These are phyloP conservation scores for Laspeyria flexula DNA, from an alignment of 2,888 invertebrate species.

Conservation along the genomic window DNA sequence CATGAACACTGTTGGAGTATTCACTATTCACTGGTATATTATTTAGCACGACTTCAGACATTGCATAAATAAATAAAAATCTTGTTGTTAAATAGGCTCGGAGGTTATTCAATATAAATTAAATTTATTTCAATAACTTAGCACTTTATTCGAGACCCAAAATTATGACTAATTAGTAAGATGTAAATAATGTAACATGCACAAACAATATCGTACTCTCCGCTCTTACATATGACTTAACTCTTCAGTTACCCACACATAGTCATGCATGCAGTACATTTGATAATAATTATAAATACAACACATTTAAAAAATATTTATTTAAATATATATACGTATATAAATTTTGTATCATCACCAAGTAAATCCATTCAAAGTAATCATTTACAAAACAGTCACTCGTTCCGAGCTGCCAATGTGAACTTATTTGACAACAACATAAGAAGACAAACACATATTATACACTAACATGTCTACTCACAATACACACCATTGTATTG, in stretches of 20 bases:
- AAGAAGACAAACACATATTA: neutral
- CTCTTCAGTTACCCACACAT: neutral
- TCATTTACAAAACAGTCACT: constrained; percentile 15
- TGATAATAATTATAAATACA: constrained; percentile 23
- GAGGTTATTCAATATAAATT: constrained; percentile 2
- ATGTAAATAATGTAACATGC: constrained; percentile 38
- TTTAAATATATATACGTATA: constrained; percentile 29
- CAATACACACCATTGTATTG: constrained; percentile 3
- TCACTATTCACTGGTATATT: too few species aligned
- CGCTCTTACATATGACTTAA: constrained; percentile 8
- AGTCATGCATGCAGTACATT: constrained; percentile 19
- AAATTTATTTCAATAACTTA: constrained; percentile 49
- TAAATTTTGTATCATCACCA: constrained; percentile 20
- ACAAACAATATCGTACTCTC: constrained; percentile 14
- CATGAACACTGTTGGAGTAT: too few species aligned
- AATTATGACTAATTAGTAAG: constrained; percentile 52
- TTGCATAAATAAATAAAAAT: too few species aligned
- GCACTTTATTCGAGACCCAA: constrained; percentile 64
- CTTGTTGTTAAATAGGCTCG: too few species aligned
- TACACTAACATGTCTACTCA: neutral
- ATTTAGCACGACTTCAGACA: too few species aligned
- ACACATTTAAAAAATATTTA: constrained; percentile 25
- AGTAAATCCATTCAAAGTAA: constrained; percentile 13
- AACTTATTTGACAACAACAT: neutral
- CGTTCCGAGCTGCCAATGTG: constrained; percentile 6